Conservation (phyloP, 1,140 invertebrate species). For the Drosophila jambulina region DNA sequence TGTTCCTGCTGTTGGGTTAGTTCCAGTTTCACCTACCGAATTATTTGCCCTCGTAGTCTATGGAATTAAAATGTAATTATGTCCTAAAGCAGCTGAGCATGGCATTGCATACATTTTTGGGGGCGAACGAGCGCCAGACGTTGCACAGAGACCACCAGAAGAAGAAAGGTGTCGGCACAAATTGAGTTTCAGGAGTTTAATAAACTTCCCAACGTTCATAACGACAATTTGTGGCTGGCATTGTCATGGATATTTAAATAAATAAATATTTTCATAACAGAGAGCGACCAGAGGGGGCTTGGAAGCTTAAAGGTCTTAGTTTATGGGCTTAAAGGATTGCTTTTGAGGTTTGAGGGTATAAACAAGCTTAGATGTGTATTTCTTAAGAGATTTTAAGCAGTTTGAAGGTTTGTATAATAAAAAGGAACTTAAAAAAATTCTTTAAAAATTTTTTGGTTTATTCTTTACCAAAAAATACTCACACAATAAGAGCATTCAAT, state of each 20-base stretch:
- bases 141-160: background rate
- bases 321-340: background rate
- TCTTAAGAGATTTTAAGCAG: background rate
- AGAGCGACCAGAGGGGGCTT: background rate
- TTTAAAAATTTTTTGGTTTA: background rate
- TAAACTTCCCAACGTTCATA: constrained; percentile 45
- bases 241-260: constrained; percentile 54
- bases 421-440: background rate
- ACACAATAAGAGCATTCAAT: background rate
- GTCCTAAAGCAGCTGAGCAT: constrained; percentile 62
- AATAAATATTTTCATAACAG: constrained; percentile 16
- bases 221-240: constrained; percentile 39
- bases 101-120: constrained; percentile 62
- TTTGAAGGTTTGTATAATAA: background rate
- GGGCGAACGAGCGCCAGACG: constrained; percentile 17
- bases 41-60: constrained; percentile 66
- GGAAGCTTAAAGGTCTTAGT: background rate
- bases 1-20: constrained; percentile 33
- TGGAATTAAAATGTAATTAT: constrained; percentile 81
- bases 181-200: constrained; percentile 49
- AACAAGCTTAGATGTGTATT: background rate
- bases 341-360: background rate
- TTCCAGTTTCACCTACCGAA: constrained; percentile 18
- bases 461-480: background rate
- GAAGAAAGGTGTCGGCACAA: constrained; percentile 25